These are phyloP conservation scores for Heteractis magnifica DNA, from an alignment of 92 coral and sea anemone genomes.

Conservation along the genomic window DNA sequence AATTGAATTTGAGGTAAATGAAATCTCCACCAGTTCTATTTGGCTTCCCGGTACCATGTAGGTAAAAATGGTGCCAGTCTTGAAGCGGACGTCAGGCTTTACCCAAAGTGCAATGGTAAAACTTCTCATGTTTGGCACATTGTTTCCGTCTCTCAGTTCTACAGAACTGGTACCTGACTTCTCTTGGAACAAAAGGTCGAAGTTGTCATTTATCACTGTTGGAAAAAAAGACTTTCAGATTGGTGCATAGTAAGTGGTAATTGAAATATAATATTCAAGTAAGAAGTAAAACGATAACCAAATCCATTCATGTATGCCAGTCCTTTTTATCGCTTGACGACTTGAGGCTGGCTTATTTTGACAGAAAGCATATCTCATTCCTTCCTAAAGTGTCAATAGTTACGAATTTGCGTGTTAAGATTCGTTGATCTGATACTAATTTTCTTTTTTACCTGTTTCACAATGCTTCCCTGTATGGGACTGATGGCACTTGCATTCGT, in stretches of 20 bases:
- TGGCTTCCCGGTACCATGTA: constrained; percentile 41
- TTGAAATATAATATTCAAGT: too few relatives aligned
- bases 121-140: constrained; percentile 8
- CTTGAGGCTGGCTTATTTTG: too few relatives aligned
- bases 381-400: neutral
- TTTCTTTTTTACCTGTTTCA: constrained; percentile 52
- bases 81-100: constrained; percentile 30
- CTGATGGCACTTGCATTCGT: constrained; percentile 48
- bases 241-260: too few relatives aligned
- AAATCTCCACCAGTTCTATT: constrained; percentile 32
- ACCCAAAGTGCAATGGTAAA: constrained; percentile 47
- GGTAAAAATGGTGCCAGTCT: constrained; percentile 51
- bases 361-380: too few relatives aligned
- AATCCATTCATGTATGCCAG: too few relatives aligned
- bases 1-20: constrained; percentile 26
- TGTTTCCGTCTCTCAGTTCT: constrained; percentile 23
- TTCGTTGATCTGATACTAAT: neutral
- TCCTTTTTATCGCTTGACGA: too few relatives aligned
- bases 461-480: constrained; percentile 63
- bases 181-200: constrained; percentile 37
- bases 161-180: constrained; percentile 35
- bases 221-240: neutral
- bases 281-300: too few relatives aligned
- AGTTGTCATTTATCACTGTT: constrained; percentile 47
- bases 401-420: neutral